These are phyloP conservation scores for Leucozona laternaria DNA, from an alignment of 2,888 invertebrate species.

Conservation along the genomic window DNA sequence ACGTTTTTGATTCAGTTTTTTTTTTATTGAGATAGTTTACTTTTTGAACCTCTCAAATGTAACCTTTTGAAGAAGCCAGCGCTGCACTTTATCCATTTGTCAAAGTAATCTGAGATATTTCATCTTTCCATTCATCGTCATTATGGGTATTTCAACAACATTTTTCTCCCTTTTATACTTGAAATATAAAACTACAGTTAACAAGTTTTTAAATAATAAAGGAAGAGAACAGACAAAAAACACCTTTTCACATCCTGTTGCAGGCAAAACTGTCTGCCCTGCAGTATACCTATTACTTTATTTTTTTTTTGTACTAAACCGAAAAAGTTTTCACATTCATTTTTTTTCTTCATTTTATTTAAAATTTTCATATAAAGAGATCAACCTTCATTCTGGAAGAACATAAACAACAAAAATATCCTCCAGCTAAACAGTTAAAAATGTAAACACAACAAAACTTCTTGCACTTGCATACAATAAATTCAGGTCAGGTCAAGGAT, in stretches of 20 bases:
- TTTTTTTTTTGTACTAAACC: constrained; percentile 7
- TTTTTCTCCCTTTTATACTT: constrained; percentile 18
- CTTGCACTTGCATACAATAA: constrained; percentile 52
- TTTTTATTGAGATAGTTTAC: too few relatives aligned
- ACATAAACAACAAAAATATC: constrained; percentile 36
- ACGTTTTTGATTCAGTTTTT: too few relatives aligned
- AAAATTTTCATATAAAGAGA: constrained; percentile 16
- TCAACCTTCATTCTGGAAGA: background rate
- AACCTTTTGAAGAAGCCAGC: background rate
- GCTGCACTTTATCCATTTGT: background rate
- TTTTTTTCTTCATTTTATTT: constrained; percentile 43
- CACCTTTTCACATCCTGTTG: constrained; percentile 51
- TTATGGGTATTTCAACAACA: background rate
- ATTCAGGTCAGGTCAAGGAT: constrained; percentile 63
- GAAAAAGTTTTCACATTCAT: constrained; percentile 26
- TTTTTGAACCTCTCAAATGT: background rate
- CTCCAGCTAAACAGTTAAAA: constrained; percentile 15
- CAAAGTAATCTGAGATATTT: background rate
- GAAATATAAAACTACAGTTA: constrained; percentile 54
- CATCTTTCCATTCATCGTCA: background rate
- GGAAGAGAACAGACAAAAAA: constrained; percentile 52
- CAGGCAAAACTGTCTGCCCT: constrained; percentile 12
- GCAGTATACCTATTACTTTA: background rate
- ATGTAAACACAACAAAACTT: constrained; percentile 18
- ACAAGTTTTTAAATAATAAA: constrained; percentile 68